Conservation (phyloP, 2,888 invertebrate genomes). For the Drosophila acutilabella region DNA sequence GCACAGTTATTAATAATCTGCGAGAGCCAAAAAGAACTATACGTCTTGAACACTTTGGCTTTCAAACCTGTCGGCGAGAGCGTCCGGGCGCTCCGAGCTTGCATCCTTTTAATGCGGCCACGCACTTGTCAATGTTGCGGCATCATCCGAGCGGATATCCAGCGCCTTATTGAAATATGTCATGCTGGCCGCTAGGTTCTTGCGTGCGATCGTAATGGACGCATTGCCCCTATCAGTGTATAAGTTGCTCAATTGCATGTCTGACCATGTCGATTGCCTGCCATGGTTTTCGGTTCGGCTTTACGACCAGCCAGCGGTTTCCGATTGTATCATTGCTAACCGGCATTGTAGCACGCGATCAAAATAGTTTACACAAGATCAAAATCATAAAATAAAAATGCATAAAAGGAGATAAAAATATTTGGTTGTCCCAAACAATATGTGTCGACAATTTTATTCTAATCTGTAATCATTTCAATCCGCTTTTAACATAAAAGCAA, state of each 20-base stretch:
- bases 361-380: slow-evolving; percentile 12
- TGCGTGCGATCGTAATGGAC: slow-evolving; percentile 69
- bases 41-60: slow-evolving; percentile 67
- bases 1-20: background rate
- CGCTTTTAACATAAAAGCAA: slow-evolving; percentile 2
- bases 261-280: slow-evolving; percentile 68
- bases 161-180: slow-evolving; percentile 76
- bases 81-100: slow-evolving; percentile 72
- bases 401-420: slow-evolving; percentile 7
- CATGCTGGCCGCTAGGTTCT: slow-evolving; percentile 60
- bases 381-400: slow-evolving; percentile 17
- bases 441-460: slow-evolving; percentile 14
- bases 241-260: slow-evolving; percentile 70
- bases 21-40: slow-evolving; percentile 1
- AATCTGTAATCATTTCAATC: background rate
- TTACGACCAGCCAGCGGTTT: slow-evolving; percentile 10
- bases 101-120: slow-evolving; percentile 70
- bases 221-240: slow-evolving; percentile 83
- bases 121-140: slow-evolving; percentile 66
- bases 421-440: slow-evolving; percentile 23
- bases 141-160: slow-evolving; percentile 61
- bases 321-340: background rate
- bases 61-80: slow-evolving; percentile 68
- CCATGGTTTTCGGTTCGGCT: slow-evolving; percentile 69
- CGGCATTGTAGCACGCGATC: slow-evolving; percentile 14